A percentile compares a stretch with the other conserved stretches of the same genome.
These are phyloP conservation scores for Pristionchus exspectatus DNA, from an alignment of 2,888 invertebrate species.

Conservation along the genomic window DNA sequence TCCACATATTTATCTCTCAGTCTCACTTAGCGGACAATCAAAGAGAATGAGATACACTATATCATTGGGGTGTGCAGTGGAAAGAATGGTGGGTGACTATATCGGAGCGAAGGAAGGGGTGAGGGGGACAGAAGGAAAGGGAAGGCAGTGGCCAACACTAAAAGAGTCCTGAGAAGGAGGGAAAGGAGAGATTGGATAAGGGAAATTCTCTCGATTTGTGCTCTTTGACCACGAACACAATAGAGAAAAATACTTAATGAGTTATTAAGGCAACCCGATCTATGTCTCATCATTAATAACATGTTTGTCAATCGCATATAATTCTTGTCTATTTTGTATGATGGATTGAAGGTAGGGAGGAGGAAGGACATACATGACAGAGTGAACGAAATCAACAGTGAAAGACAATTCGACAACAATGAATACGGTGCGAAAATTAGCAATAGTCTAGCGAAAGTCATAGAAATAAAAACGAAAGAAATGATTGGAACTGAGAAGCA, in stretches of 20 bases:
- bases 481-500: slow-evolving; percentile 31
- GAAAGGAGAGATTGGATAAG: slow-evolving; percentile 54
- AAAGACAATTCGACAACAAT: slow-evolving; percentile 50
- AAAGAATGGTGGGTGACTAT: slow-evolving; percentile 24
- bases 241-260: slow-evolving; percentile 49
- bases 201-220: slow-evolving; percentile 52
- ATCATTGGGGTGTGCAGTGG: neutral
- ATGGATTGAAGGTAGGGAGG: neutral
- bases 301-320: slow-evolving; percentile 41
- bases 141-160: slow-evolving; percentile 40
- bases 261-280: slow-evolving; percentile 21
- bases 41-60: slow-evolving; percentile 52
- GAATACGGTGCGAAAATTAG: slow-evolving; percentile 14
- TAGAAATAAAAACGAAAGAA: slow-evolving; percentile 27
- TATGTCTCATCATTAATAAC: slow-evolving; percentile 21
- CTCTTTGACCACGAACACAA: slow-evolving; percentile 51
- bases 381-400: slow-evolving; percentile 38
- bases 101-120: slow-evolving; percentile 13
- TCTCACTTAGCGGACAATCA: slow-evolving; percentile 49
- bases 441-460: slow-evolving; percentile 50
- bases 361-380: slow-evolving; percentile 42
- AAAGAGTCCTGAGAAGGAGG: slow-evolving; percentile 46
- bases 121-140: neutral
- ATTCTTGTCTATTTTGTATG: slow-evolving; percentile 52
- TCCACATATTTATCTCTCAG: slow-evolving; percentile 53